Conservation (phyloP, 2,797 vertebrate species). For the Gastrophryne carolinensis region DNA sequence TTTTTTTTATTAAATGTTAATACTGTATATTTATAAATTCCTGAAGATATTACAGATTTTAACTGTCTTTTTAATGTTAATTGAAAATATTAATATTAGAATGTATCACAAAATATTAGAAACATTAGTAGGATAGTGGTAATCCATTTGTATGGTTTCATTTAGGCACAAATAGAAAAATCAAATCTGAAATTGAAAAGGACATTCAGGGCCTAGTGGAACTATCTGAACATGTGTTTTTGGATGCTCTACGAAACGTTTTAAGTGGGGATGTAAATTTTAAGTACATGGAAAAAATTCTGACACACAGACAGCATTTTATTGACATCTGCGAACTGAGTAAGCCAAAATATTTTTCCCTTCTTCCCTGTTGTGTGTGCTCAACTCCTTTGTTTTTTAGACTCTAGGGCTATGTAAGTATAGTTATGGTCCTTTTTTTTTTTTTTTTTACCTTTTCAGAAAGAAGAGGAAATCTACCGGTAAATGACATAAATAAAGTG, state of each 20-base stretch:
- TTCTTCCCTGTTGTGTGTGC: no score
- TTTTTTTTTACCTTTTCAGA: slow-evolving; percentile 56
- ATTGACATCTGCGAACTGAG: slow-evolving; percentile 73
- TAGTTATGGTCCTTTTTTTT: no score
- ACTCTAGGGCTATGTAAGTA: neutral
- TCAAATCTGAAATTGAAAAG: slow-evolving; percentile 63
- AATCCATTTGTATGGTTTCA: no score
- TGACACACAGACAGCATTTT: slow-evolving; percentile 61
- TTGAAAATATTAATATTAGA: no score
- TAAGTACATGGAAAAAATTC: slow-evolving; percentile 70
- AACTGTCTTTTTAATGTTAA: no score
- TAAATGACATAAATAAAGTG: slow-evolving; percentile 54
- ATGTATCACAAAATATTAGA: no score
- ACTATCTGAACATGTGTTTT: slow-evolving; percentile 68
- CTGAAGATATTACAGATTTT: no score
- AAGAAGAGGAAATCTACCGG: accelerated
- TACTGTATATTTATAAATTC: no score
- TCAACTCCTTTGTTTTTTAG: no score
- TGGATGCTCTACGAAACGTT: slow-evolving; percentile 56
- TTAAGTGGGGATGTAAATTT: slow-evolving; percentile 64
- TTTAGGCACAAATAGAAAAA: neutral
- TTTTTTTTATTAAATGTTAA: no score
- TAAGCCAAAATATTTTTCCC: slow-evolving; percentile 61
- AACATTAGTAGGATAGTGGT: no score
- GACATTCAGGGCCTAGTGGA: slow-evolving; percentile 71